phyloP scores from a whole-genome alignment of 2,797 vertebrate species.

The Pseudochaenichthys georgianus region DNA sequence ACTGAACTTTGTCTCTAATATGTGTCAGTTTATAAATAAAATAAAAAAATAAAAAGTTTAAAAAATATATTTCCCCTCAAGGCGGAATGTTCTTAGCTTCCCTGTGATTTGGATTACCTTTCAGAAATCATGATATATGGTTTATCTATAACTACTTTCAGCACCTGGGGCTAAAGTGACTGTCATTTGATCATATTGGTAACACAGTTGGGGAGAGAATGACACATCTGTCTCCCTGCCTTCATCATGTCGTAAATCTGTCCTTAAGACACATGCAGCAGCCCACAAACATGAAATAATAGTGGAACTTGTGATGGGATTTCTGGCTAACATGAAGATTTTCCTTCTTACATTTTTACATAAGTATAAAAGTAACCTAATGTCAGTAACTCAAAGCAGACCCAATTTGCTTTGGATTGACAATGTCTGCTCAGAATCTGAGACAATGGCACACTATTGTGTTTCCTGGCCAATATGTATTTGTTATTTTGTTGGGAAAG shows the following conservation, averaged over 20 bases:
- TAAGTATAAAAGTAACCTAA: background rate
- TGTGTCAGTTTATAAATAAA: background rate
- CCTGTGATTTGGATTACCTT: conserved; percentile 30
- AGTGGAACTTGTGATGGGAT: background rate
- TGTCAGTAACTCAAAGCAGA: background rate
- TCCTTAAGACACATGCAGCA: conserved; percentile 6
- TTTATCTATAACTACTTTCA: conserved; percentile 47
- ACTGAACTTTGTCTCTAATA: background rate
- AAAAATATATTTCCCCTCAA: background rate
- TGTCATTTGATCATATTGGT: conserved; percentile 36
- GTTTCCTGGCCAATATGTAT: conserved; percentile 45
- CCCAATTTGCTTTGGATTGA: background rate
- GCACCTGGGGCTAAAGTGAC: conserved; percentile 5
- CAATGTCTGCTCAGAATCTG: conserved; percentile 8
- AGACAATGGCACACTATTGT: conserved; percentile 24
- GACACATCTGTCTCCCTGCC: conserved; percentile 15
- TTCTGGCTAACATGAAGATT: background rate
- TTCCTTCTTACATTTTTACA: background rate
- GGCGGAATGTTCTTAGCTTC: conserved; percentile 18
- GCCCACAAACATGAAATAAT: background rate
- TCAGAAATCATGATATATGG: conserved; percentile 39
- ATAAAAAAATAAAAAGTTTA: background rate
- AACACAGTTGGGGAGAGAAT: conserved; percentile 20
- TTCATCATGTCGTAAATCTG: conserved; percentile 2
- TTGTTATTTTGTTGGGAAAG: conserved; percentile 24